Conservation (phyloP, 2,797 vertebrate species). For the Nothura maculosa region DNA sequence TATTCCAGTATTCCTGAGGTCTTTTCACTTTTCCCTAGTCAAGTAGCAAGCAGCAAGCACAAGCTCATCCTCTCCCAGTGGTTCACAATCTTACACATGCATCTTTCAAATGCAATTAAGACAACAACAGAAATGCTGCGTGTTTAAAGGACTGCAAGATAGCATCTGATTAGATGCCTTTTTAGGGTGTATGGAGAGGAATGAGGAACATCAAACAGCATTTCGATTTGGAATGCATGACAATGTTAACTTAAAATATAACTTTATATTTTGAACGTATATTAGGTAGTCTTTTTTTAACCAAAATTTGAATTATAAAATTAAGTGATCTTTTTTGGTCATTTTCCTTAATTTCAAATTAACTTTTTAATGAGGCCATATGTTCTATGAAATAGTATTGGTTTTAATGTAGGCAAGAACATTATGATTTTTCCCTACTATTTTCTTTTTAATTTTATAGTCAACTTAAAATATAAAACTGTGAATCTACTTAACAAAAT, state of each 20-base stretch:
- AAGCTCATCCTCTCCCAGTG: background rate
- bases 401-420: background rate
- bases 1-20: background rate
- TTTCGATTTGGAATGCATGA: constrained; percentile 7
- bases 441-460: background rate
- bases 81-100: constrained; percentile 8
- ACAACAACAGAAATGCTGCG: background rate
- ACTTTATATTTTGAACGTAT: background rate
- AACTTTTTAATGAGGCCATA: background rate
- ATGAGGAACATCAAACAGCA: constrained; percentile 16
- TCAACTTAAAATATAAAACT: background rate
- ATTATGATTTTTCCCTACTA: background rate
- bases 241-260: constrained; percentile 14
- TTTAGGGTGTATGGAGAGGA: background rate
- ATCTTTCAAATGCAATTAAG: constrained; percentile 47
- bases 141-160: constrained; percentile 9
- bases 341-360: background rate
- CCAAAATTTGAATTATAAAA: background rate
- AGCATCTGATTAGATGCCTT: constrained; percentile 5
- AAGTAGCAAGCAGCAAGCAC: background rate
- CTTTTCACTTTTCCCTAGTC: background rate
- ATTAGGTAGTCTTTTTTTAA: background rate
- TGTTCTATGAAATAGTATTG: background rate
- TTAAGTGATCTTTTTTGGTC: background rate
- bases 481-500: background rate